Evolutionary conservation across 2,888 invertebrate genomes (phyloP), one percentile per base, ranked within the genome.

Genomic region (Eupithecia insigniata): DNA sequence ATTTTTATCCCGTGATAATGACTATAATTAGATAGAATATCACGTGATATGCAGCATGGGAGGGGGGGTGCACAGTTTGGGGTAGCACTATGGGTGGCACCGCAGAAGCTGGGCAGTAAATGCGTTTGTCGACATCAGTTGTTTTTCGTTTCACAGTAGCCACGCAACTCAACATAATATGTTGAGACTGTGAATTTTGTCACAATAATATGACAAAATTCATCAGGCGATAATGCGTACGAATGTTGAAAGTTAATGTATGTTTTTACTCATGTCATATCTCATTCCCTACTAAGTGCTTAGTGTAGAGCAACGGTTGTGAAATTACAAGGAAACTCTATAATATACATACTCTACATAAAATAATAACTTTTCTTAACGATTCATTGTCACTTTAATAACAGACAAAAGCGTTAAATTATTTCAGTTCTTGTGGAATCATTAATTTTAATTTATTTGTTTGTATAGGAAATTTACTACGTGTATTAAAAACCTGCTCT

Each of bases 131-230:
- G n/a, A n/a, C n/a, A n/a, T n/a, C 46, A 46, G n/a, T 46, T 46
- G 46, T 51, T 5, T 61, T 10, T n/a, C 32, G 46, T 73, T 75
- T 75, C 71, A 61, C 58, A 67, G 72, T 75, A 73, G 69, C 46
- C 60, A n/a, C n/a, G n/a, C n/a, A n/a, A n/a, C n/a, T n/a, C n/a
- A n/a, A n/a, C n/a, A n/a, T n/a, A n/a, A n/a, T n/a, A n/a, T n/a
- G n/a, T n/a, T n/a, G n/a, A n/a, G n/a, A n/a, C n/a, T n/a, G n/a
- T n/a, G n/a, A n/a, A n/a, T n/a, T n/a, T n/a, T n/a, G n/a, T n/a
- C n/a, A n/a, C n/a, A n/a, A 77, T 79, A 70, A 67, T 73, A 75
- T 80, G 81, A 81, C 81, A 83, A 82, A 80, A 82, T 76, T 78
- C 62, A 67, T 66, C 61, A 78, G 72, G 72, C 76, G 80, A 80